Conservation (phyloP, 2,888 invertebrate species). For the Philopedon plagiatum region DNA sequence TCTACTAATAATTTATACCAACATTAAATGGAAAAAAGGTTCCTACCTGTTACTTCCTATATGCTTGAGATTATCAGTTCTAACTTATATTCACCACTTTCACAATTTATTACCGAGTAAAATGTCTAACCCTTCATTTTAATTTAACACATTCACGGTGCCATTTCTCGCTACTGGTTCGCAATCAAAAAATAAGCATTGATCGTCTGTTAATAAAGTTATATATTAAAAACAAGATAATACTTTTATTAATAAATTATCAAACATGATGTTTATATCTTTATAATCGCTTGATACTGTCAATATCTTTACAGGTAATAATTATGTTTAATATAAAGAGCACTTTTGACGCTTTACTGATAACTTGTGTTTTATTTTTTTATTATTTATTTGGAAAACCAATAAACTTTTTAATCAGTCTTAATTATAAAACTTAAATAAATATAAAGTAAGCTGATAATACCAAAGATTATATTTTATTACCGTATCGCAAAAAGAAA, state of each 20-base stretch:
- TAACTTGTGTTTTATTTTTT: constrained; percentile 4
- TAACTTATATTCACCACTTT: not conserved
- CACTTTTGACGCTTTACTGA: not conserved
- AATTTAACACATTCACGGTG: not conserved
- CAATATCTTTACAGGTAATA: not conserved
- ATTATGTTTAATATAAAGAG: not conserved
- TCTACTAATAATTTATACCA: too few relatives aligned
- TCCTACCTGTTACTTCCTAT: not conserved
- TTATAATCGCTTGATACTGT: constrained; percentile 13
- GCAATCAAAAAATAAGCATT: not conserved
- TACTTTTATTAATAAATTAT: constrained; percentile 7
- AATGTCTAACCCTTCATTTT: not conserved
- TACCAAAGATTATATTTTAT: constrained; percentile 2
- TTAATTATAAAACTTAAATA: constrained; percentile 7
- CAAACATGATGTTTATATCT: constrained; percentile 3
- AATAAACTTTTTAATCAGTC: not conserved
- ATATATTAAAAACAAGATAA: constrained; percentile 10
- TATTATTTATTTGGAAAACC: not conserved
- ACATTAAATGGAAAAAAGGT: not conserved
- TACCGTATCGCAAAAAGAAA: not conserved
- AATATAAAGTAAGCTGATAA: constrained; percentile 1
- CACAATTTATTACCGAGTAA: not conserved
- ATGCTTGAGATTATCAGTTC: not conserved
- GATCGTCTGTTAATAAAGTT: not conserved
- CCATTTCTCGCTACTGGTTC: not conserved